A percentile compares a stretch with the other conserved stretches of the same genome.
These are phyloP conservation scores for Sterrhoptilus dennistouni DNA, from an alignment of 2,113 vertebrate species.

Conservation along the genomic window DNA sequence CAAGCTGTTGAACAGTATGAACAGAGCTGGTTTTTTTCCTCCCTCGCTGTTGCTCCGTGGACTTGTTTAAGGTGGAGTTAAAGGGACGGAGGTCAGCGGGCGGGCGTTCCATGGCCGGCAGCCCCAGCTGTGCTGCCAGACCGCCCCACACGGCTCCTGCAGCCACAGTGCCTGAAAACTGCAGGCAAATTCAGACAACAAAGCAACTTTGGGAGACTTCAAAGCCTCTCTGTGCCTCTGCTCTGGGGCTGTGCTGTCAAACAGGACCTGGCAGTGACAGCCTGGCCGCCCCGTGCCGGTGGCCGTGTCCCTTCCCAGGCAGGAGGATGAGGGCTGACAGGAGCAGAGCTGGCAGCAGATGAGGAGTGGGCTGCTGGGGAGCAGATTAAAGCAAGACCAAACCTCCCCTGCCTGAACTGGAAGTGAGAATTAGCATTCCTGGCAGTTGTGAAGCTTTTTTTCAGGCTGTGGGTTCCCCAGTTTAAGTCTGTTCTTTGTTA, in stretches of 20 bases:
- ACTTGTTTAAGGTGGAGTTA: not conserved
- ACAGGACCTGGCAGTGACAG: not conserved
- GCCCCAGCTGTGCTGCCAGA: not conserved
- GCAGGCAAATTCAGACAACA: not conserved
- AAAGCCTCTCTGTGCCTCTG: fast-evolving
- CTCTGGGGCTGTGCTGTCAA: fast-evolving
- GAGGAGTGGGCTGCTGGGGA: not conserved
- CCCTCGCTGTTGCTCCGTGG: not conserved
- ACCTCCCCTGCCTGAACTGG: not conserved
- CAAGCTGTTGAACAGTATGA: slow-evolving; percentile 44
- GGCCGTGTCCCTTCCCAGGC: not conserved
- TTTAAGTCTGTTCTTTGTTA: not conserved
- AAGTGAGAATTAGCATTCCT: not conserved
- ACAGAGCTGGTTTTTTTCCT: not conserved
- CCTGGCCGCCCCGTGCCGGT: fast-evolving
- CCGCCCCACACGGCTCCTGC: not conserved
- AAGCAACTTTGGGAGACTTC: not conserved
- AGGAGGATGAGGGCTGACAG: not conserved
- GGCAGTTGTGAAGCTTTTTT: not conserved
- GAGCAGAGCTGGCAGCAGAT: not conserved
- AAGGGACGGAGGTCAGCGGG: not conserved
- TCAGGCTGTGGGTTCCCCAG: not conserved
- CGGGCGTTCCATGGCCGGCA: not conserved
- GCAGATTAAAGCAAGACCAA: not conserved
- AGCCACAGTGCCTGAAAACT: not conserved